Evolutionary conservation across 2,113 vertebrate genomes (phyloP), one percentile per base, ranked within the genome.

Genomic region (Elachura formosa): DNA sequence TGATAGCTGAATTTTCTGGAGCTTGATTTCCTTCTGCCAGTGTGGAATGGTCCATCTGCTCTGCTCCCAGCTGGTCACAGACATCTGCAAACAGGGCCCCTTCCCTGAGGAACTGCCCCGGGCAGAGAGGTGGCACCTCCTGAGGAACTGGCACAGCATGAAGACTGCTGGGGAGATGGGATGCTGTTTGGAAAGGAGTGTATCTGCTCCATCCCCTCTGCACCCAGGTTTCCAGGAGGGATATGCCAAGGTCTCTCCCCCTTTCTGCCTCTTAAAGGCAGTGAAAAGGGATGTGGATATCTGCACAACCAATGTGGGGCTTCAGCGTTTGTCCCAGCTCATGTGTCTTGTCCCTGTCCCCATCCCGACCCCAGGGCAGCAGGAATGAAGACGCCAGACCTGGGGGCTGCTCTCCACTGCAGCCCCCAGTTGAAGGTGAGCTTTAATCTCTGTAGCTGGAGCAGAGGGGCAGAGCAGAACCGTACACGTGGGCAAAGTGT

Each of bases 111-210:
- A 86, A 51, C 56, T 51, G 59, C 46, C 34, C 31, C 25, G 43
- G 43, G 22, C 31, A 6, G 52, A 34, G 77, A 1, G 28, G 66
- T 59, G 86, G 34, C 55, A 63, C 40, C 3, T 8, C 24, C 38
- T n/a, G 22, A 72, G 69, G 58, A 26, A 9, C 5, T 1, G 1
- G 63, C 17, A 22, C 19, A 7, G 23, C 56, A 2, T 1, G 4
- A 15, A 33, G 55, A 3, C 25, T 41, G 34, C 55, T 4, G 10
- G 33, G 26, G 52, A 41, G 31, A 8, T 10, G 62, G 36, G 79
- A 52, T 16, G 52, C 26, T 41, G 2, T 21, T 6, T 21, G 75
- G 54, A 49, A 62, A 40, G 5, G 55, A 20, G 9, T 6, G n/a
- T 6, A 5, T 28, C 49, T 5, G 6, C n/a, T 26, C n/a, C 16